Evolutionary conservation across 2,797 vertebrate species (phyloP).

Genomic region (Pangasius larnaudii): DNA sequence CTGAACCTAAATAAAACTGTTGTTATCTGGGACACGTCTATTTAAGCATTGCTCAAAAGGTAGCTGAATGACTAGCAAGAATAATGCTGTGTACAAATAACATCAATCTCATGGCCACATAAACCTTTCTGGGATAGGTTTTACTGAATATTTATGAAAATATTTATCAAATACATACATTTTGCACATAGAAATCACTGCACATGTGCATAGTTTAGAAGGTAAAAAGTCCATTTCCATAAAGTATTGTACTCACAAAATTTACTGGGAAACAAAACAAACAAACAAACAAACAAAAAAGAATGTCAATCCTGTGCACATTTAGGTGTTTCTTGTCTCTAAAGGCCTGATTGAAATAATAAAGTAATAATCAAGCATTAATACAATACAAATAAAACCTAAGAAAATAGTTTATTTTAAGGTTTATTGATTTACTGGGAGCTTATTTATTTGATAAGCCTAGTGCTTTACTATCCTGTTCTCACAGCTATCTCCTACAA

Average conservation of each 20-base stretch:
- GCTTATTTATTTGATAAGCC: slow-evolving; percentile 15
- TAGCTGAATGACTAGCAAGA: not conserved
- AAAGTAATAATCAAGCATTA: not conserved
- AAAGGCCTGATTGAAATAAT: not conserved
- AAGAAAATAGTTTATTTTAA: not conserved
- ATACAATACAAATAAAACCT: not conserved
- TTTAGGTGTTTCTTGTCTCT: not conserved
- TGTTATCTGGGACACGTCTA: not conserved
- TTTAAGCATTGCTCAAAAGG: not conserved
- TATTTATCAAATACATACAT: not conserved
- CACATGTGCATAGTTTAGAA: not conserved
- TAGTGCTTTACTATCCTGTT: slow-evolving; percentile 24
- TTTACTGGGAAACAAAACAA: not conserved
- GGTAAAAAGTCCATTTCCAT: not conserved
- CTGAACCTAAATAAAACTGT: too few relatives aligned
- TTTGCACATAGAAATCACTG: not conserved
- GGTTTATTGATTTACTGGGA: slow-evolving; percentile 4
- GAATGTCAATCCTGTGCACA: not conserved
- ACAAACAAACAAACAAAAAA: not conserved
- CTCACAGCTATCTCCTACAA: slow-evolving; percentile 34
- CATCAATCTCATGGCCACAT: too few relatives aligned
- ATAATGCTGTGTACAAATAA: not conserved
- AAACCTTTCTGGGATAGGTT: not conserved
- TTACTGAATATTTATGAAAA: not conserved
- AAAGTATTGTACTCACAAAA: not conserved